These are phyloP conservation scores for Cyclophora punctaria DNA, from an alignment of 2,888 invertebrate genomes.

Conservation along the genomic window DNA sequence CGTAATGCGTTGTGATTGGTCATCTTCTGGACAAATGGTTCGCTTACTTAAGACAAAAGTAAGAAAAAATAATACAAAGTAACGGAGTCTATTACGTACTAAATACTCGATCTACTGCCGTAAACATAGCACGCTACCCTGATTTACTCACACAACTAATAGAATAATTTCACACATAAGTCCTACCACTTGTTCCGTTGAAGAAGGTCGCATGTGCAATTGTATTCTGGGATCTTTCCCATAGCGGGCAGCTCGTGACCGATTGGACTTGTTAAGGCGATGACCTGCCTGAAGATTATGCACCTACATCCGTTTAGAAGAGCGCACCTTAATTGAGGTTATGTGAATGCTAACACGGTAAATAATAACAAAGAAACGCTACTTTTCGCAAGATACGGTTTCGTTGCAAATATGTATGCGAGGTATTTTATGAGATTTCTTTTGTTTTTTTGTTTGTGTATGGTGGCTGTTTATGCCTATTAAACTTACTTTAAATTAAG, in stretches of 20 bases:
- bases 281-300: slow-evolving; percentile 68
- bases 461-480: no score
- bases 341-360: slow-evolving; percentile 18
- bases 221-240: slow-evolving; percentile 72
- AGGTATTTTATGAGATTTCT: slow-evolving; percentile 3
- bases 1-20: no score
- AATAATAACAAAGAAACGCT: slow-evolving; percentile 16
- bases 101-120: no score
- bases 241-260: slow-evolving; percentile 71
- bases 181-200: slow-evolving; percentile 23
- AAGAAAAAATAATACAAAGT: no score
- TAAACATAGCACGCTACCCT: no score
- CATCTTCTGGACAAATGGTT: no score
- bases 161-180: no score
- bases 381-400: slow-evolving; percentile 20
- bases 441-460: neutral
- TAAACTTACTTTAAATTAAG: no score
- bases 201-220: slow-evolving; percentile 58
- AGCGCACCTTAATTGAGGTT: slow-evolving; percentile 63
- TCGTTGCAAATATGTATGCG: slow-evolving; percentile 2
- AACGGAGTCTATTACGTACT: no score
- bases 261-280: slow-evolving; percentile 67
- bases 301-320: slow-evolving; percentile 67
- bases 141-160: no score
- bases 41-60: no score